Conservation (phyloP, 2,888 invertebrate genomes). For the Folsomia candida region DNA sequence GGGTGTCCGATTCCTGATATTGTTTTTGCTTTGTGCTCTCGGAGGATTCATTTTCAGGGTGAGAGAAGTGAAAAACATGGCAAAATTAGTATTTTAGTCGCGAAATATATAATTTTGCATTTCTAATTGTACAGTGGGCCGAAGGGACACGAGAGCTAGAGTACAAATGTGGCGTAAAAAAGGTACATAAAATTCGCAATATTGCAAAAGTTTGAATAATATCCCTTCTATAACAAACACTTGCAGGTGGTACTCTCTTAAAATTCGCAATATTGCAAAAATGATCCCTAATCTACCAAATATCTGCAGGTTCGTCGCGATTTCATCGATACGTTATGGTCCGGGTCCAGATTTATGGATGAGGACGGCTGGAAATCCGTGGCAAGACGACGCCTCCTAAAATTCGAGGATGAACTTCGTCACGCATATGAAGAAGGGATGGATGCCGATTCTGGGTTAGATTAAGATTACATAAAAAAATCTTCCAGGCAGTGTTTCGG, state of each 20-base stretch:
- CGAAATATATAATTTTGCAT: background rate
- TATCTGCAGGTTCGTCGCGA: conserved; percentile 56
- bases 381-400: conserved; percentile 74
- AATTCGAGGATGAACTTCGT: conserved; percentile 82
- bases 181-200: no score
- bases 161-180: conserved; percentile 82
- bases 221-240: no score
- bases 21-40: conserved; percentile 43
- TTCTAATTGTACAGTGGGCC: conserved; percentile 54
- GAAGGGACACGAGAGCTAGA: conserved; percentile 83
- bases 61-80: conserved; percentile 3
- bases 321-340: conserved; percentile 80
- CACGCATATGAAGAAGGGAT: conserved; percentile 75
- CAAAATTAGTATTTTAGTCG: background rate
- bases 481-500: no score
- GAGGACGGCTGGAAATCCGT: conserved; percentile 88
- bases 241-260: background rate
- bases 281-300: background rate
- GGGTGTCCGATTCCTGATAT: conserved; percentile 40
- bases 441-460: conserved; percentile 75
- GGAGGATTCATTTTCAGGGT: conserved; percentile 50
- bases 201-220: conserved; percentile 60
- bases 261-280: background rate
- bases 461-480: no score
- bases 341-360: conserved; percentile 64